Percentiles rank a stretch among this genome's conserved stretches.
Conservation (phyloP, 2,888 invertebrate genomes). For the Drosophila vallismaia region DNA sequence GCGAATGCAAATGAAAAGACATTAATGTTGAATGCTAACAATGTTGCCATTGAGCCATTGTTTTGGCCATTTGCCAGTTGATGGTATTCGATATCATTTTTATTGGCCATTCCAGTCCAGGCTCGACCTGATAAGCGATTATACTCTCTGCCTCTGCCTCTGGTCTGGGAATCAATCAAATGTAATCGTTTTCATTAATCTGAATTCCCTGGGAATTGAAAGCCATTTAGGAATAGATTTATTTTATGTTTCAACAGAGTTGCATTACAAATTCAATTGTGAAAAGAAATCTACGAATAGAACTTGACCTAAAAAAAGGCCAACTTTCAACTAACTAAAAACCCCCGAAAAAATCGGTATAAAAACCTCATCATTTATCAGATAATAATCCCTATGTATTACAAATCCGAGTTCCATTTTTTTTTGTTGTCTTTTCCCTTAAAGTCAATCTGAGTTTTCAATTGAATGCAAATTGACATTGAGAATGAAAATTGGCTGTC, state of each 20-base stretch:
- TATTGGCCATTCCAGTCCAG: constrained; percentile 40
- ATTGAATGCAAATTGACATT: constrained; percentile 40
- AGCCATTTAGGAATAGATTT: constrained; percentile 4
- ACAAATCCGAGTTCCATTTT: background rate
- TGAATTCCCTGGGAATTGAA: constrained; percentile 10
- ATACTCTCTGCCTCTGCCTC: background rate
- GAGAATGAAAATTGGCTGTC: constrained; percentile 12
- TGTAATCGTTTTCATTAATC: constrained; percentile 28
- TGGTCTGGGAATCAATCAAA: constrained; percentile 39
- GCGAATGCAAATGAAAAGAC: constrained; percentile 38
- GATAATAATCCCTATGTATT: background rate
- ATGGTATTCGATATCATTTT: constrained; percentile 28
- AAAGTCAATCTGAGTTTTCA: constrained; percentile 37
- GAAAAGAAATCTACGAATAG: too few species aligned
- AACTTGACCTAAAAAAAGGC: too few species aligned
- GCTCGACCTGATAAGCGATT: constrained; percentile 23
- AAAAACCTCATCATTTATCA: background rate
- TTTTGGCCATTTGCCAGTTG: constrained; percentile 38
- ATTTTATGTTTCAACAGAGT: background rate
- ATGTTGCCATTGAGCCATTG: constrained; percentile 23
- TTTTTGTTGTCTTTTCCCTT: background rate
- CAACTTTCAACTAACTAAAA: too few species aligned
- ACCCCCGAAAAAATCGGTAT: background rate
- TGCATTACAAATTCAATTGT: too few species aligned
- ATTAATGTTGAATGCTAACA: constrained; percentile 39